phyloP scores from a whole-genome alignment of 2,888 invertebrate genomes.

The Protula sp. region DNA sequence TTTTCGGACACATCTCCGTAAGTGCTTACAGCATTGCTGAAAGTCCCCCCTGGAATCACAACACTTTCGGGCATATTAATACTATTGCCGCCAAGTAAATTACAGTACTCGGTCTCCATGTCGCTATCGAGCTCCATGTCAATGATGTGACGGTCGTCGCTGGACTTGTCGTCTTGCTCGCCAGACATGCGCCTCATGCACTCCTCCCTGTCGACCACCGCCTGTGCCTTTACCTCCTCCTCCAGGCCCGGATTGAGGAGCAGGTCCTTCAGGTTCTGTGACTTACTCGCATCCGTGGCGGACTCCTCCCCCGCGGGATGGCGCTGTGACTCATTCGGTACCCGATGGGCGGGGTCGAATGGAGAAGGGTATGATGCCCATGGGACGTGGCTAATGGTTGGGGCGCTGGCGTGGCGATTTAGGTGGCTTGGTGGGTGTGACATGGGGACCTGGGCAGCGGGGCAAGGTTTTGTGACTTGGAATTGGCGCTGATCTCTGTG shows the following conservation, averaged over 20 bases:
- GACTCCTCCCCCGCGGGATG: neutral
- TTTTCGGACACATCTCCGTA: too few relatives aligned
- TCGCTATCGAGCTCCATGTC: too few relatives aligned
- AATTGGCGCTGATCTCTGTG: too few relatives aligned
- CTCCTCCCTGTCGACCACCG: neutral
- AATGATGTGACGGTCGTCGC: too few relatives aligned
- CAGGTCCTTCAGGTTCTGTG: slow-evolving; percentile 11
- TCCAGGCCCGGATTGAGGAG: slow-evolving; percentile 4
- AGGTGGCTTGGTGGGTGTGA: neutral
- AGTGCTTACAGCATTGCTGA: too few relatives aligned
- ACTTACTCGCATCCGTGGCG: neutral
- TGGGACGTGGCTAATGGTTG: neutral
- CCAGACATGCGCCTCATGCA: neutral
- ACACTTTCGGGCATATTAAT: too few relatives aligned
- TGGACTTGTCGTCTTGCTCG: too few relatives aligned
- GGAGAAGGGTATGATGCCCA: neutral
- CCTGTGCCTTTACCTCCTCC: slow-evolving; percentile 2
- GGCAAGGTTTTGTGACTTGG: too few relatives aligned
- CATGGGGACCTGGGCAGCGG: neutral
- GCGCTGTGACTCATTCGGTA: neutral
- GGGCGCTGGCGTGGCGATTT: neutral
- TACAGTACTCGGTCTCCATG: too few relatives aligned
- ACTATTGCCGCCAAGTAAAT: too few relatives aligned
- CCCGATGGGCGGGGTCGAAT: too few relatives aligned
- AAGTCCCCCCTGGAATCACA: too few relatives aligned